Percentiles rank a stretch among this genome's conserved stretches.
Conservation (phyloP, 2,888 invertebrate genomes). For the Germaria angustata region DNA sequence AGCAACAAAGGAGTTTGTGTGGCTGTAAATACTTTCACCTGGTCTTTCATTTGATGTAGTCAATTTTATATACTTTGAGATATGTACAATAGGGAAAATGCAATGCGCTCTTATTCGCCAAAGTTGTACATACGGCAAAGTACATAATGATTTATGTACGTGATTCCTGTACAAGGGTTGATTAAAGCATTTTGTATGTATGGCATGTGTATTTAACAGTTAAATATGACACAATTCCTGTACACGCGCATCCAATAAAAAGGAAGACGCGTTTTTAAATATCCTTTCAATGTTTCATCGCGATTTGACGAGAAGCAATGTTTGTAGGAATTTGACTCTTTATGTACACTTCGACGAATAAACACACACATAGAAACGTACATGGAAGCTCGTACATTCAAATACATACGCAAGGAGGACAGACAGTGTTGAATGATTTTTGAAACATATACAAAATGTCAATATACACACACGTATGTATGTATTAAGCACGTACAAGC, state of each 20-base stretch:
- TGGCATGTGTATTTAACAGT: slow-evolving; percentile 10
- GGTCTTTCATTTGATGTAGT: background rate
- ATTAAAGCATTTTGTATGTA: slow-evolving; percentile 39
- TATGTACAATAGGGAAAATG: slow-evolving; percentile 25
- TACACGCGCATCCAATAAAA: slow-evolving; percentile 75
- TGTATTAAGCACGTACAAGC: background rate
- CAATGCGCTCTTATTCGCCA: slow-evolving; percentile 74
- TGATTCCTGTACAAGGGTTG: slow-evolving; percentile 68
- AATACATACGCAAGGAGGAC: slow-evolving; percentile 28
- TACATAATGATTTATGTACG: slow-evolving; percentile 33
- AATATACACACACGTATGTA: no score
- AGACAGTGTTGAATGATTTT: slow-evolving; percentile 19
- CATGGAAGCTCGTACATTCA: background rate
- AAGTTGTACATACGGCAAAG: slow-evolving; percentile 66
- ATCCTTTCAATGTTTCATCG: slow-evolving; percentile 66
- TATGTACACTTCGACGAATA: background rate
- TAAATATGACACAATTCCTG: slow-evolving; percentile 20
- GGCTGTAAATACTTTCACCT: background rate
- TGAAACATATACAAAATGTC: slow-evolving; percentile 23
- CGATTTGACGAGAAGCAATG: slow-evolving; percentile 60
- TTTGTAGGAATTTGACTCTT: background rate
- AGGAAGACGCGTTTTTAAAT: slow-evolving; percentile 73
- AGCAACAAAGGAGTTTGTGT: background rate
- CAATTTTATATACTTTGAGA: background rate
- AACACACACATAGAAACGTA: background rate